Conservation (phyloP, 1,140 invertebrate species). For the Campoletis sonorensis region DNA sequence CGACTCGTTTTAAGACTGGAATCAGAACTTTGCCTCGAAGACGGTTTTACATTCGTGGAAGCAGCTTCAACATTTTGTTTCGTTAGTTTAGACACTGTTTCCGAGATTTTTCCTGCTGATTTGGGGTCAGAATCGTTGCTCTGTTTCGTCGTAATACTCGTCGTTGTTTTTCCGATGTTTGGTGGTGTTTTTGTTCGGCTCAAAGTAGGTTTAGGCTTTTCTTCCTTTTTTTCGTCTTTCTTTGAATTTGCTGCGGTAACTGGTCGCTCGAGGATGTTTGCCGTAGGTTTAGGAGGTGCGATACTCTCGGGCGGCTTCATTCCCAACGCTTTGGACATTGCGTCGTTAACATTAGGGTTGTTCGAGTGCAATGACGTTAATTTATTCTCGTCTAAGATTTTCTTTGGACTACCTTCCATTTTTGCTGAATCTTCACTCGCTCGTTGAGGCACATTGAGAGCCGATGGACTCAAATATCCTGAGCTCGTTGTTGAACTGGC, state of each 20-base stretch:
- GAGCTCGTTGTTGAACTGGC: slow-evolving; percentile 82
- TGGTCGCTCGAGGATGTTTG: neutral
- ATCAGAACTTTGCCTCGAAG: slow-evolving; percentile 23
- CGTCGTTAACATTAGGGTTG: slow-evolving; percentile 61
- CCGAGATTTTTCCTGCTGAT: slow-evolving; percentile 54
- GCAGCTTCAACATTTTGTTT: neutral
- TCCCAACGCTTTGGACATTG: slow-evolving; percentile 62
- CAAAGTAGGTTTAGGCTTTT: slow-evolving; percentile 55
- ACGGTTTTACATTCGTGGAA: neutral
- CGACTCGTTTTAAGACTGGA: slow-evolving; percentile 54
- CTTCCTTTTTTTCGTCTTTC: slow-evolving; percentile 50
- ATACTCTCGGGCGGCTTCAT: slow-evolving; percentile 52
- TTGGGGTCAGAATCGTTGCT: slow-evolving; percentile 50
- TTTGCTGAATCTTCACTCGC: slow-evolving; percentile 31
- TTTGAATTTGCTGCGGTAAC: slow-evolving; percentile 39
- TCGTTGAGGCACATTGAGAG: slow-evolving; percentile 76
- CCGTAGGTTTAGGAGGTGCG: slow-evolving; percentile 2
- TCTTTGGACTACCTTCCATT: neutral
- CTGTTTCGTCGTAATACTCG: slow-evolving; percentile 31
- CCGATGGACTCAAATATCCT: slow-evolving; percentile 84
- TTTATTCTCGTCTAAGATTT: slow-evolving; percentile 39
- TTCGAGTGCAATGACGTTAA: slow-evolving; percentile 47
- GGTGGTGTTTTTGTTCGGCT: slow-evolving; percentile 68
- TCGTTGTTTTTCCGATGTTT: slow-evolving; percentile 53
- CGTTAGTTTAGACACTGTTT: slow-evolving; percentile 35